Conservation (phyloP, 37 sponge, comb jelly and placozoan species). For the Beroe ovata region DNA sequence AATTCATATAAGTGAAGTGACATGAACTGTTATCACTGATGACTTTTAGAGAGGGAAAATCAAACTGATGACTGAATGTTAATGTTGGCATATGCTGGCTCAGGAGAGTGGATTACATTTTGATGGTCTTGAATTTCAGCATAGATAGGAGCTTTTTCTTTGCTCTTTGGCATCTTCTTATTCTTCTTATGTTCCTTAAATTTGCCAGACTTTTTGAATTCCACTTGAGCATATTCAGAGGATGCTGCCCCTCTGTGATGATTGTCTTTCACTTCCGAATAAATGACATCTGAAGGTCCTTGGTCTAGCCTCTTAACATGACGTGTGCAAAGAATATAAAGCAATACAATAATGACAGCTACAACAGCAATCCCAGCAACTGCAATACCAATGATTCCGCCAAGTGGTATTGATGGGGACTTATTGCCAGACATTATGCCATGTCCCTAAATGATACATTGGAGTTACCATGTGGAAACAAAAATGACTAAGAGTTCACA, state of each 20-base stretch:
- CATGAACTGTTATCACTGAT: no score
- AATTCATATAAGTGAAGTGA: no score
- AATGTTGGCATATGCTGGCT: constrained; percentile 28
- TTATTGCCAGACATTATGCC: no score
- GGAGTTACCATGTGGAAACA: no score
- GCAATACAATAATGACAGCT: background rate
- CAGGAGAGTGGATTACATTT: background rate
- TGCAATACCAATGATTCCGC: constrained; percentile 42
- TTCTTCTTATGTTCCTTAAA: constrained; percentile 45
- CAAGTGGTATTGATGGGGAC: constrained; percentile 12
- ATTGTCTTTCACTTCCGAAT: background rate
- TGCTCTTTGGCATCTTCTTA: background rate
- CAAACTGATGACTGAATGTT: constrained; percentile 41
- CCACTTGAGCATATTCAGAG: constrained; percentile 5
- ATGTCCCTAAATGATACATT: no score
- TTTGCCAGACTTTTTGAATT: constrained; percentile 35
- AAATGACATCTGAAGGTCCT: background rate
- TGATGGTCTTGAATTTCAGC: constrained; percentile 3
- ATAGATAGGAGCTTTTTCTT: constrained; percentile 1
- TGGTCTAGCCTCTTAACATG: background rate
- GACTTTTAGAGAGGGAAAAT: background rate
- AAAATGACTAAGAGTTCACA: no score
- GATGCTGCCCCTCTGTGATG: background rate
- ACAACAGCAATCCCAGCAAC: background rate
- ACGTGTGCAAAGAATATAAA: background rate